These are phyloP conservation scores for Eurystomus gularis DNA, from an alignment of 2,113 vertebrate genomes.

Conservation along the genomic window DNA sequence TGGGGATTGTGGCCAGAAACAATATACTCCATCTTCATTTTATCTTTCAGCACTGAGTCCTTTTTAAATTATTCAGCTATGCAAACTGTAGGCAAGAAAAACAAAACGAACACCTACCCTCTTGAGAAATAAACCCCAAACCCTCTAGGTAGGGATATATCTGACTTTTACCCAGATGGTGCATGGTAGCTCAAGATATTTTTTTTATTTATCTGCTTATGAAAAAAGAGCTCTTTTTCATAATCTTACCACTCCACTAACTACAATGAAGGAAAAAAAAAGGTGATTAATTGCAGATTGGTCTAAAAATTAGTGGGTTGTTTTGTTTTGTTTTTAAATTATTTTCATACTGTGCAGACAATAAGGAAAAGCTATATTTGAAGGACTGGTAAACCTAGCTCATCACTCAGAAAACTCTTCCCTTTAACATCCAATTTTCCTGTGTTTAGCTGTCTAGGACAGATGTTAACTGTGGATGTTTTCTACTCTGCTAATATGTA, in stretches of 20 bases:
- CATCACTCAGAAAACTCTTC: not conserved
- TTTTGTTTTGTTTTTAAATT: not conserved
- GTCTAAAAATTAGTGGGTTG: not conserved
- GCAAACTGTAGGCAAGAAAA: slow-evolving; percentile 56
- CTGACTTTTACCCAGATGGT: slow-evolving; percentile 58
- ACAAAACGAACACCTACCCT: slow-evolving; percentile 38
- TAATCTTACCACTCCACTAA: not conserved
- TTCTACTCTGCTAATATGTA: not conserved
- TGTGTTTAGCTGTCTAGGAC: not conserved
- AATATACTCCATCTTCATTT: slow-evolving; percentile 59
- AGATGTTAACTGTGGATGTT: not conserved
- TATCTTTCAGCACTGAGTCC: slow-evolving; percentile 33
- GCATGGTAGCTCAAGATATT: not conserved
- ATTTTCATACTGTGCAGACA: not conserved
- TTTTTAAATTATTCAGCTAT: slow-evolving; percentile 64
- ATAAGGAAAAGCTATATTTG: not conserved
- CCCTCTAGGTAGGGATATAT: slow-evolving; percentile 10
- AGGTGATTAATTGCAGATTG: not conserved
- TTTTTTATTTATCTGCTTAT: slow-evolving; percentile 16
- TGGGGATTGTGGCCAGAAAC: slow-evolving; percentile 47
- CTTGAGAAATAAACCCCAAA: slow-evolving; percentile 43
- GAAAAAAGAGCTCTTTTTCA: not conserved
- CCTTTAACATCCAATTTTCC: not conserved
- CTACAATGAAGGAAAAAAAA: not conserved
- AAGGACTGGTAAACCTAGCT: not conserved